Conservation (phyloP, 2,888 invertebrate genomes). For the Ophion obscuratus region DNA sequence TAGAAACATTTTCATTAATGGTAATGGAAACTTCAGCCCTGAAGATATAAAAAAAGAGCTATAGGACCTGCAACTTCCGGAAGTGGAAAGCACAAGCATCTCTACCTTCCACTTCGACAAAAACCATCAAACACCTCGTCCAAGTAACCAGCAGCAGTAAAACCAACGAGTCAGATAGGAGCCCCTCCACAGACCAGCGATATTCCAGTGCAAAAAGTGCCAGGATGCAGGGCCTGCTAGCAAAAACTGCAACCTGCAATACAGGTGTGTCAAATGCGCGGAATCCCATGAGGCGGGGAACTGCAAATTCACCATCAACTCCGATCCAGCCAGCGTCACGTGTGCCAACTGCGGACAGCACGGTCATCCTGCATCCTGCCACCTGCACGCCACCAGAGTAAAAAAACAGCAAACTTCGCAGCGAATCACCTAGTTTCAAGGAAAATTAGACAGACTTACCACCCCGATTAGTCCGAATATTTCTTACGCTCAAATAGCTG, state of each 20-base stretch:
- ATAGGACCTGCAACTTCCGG: too few relatives aligned
- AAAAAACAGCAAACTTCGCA: conserved; percentile 8
- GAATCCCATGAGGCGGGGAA: conserved; percentile 11
- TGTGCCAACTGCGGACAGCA: conserved; percentile 49
- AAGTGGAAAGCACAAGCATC: too few relatives aligned
- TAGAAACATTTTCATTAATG: too few relatives aligned
- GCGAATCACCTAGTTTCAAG: background rate
- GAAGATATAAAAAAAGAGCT: too few relatives aligned
- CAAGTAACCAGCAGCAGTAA: too few relatives aligned
- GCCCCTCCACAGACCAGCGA: conserved; percentile 6
- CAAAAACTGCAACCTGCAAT: conserved; percentile 23
- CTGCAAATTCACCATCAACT: background rate
- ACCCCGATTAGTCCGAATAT: background rate
- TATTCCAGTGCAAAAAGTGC: conserved; percentile 49
- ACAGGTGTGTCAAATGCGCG: conserved; percentile 52
- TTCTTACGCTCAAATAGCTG: background rate
- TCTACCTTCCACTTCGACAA: too few relatives aligned
- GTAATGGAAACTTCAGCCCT: too few relatives aligned
- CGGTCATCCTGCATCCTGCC: conserved; percentile 47
- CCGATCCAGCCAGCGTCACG: background rate
- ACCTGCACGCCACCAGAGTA: background rate
- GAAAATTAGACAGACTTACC: background rate
- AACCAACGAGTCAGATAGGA: conserved; percentile 44
- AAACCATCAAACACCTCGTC: too few relatives aligned
- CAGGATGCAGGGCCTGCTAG: conserved; percentile 45